Evolutionary conservation across 2,113 vertebrate species (phyloP).

Genomic region (Alces alces): DNA sequence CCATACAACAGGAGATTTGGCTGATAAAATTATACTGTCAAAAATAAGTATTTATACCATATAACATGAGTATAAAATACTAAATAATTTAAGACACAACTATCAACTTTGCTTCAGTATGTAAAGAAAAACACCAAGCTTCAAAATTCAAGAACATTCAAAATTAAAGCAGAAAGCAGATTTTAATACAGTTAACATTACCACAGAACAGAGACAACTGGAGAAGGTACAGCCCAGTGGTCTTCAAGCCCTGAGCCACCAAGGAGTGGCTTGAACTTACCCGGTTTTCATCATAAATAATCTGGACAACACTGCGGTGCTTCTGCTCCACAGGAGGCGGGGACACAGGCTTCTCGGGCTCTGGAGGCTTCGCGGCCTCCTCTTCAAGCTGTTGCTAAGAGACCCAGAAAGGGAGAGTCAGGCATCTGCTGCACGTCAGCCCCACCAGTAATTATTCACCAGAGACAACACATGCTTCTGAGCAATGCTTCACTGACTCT

Average conservation of each 20-base stretch:
- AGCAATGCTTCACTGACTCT: constrained; percentile 43
- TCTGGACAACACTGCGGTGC: constrained; percentile 98
- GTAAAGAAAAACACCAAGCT: neutral
- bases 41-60: neutral
- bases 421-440: constrained; percentile 56
- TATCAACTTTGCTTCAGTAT: neutral
- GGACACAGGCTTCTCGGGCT: constrained; percentile 96
- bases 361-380: constrained; percentile 97
- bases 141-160: constrained; percentile 13
- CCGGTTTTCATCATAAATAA: constrained; percentile 99
- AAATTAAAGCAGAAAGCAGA: neutral
- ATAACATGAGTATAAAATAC: neutral
- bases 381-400: constrained; percentile 99
- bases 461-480: constrained; percentile 62
- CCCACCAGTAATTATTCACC: constrained; percentile 68
- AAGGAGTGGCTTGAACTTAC: constrained; percentile 76
- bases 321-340: constrained; percentile 99
- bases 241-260: neutral
- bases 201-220: neutral
- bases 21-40: neutral
- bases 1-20: neutral
- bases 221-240: neutral
- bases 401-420: constrained; percentile 78
- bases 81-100: neutral
- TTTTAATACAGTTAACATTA: neutral